phyloP scores from a whole-genome alignment of 2,888 invertebrate genomes.

The Argynnis bischoffii region DNA sequence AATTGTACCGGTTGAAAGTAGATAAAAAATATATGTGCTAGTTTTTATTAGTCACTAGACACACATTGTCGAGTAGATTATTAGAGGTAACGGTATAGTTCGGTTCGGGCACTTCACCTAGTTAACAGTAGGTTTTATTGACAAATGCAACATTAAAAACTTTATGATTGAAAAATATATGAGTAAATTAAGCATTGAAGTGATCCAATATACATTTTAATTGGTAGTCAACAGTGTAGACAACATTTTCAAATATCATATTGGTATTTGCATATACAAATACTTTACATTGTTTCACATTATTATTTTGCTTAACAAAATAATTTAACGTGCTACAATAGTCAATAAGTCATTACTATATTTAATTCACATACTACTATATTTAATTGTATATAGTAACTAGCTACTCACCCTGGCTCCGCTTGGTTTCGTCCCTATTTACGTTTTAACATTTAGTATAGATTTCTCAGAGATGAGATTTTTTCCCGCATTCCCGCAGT shows the following conservation, averaged over 20 bases:
- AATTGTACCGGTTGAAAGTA: background rate
- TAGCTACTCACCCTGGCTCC: too few relatives aligned
- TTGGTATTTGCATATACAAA: too few relatives aligned
- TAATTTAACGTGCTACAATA: too few relatives aligned
- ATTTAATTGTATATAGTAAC: too few relatives aligned
- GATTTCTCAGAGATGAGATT: too few relatives aligned
- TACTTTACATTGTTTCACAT: too few relatives aligned
- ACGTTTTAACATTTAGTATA: too few relatives aligned
- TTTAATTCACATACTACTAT: too few relatives aligned
- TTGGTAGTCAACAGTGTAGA: background rate
- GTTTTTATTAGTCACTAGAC: background rate
- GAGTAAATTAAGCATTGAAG: background rate
- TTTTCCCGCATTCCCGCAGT: too few relatives aligned
- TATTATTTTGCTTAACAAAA: too few relatives aligned
- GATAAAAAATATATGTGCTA: background rate
- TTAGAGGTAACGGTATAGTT: constrained; percentile 31
- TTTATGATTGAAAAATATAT: constrained; percentile 13
- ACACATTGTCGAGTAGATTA: constrained; percentile 26
- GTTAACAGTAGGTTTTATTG: constrained; percentile 33
- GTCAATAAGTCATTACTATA: too few relatives aligned
- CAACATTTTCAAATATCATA: background rate
- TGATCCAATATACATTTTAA: constrained; percentile 1
- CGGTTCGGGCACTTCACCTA: constrained; percentile 19
- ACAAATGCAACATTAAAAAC: constrained; percentile 20
- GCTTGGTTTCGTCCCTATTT: too few relatives aligned